phyloP scores from a whole-genome alignment of 1,140 invertebrate genomes.

The Paralvinella palmiformis region DNA sequence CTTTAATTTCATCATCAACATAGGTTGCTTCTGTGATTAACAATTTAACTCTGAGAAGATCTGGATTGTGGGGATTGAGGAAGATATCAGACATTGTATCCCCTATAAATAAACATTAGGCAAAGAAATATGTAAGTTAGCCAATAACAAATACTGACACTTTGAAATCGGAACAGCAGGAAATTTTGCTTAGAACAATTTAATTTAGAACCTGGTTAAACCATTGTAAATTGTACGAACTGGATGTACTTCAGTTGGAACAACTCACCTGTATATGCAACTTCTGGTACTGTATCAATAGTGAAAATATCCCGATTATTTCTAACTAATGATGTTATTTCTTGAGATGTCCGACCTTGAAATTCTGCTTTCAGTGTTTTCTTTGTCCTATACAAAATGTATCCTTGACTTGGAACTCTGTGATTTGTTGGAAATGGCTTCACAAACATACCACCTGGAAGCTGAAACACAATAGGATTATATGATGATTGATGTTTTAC shows the following conservation, averaged over 20 bases:
- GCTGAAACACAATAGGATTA: too few relatives aligned
- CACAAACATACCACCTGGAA: conserved; percentile 24
- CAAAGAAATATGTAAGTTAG: background rate
- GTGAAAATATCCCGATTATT: conserved; percentile 26
- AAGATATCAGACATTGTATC: conserved; percentile 39
- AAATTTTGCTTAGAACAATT: background rate
- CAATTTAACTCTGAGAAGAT: conserved; percentile 36
- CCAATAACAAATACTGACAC: too few relatives aligned
- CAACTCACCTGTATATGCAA: conserved; percentile 34
- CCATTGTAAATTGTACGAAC: background rate
- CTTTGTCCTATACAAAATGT: conserved; percentile 29
- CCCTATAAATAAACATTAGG: conserved; percentile 26
- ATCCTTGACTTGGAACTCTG: conserved; percentile 33
- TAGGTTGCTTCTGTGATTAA: conserved; percentile 38
- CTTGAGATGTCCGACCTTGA: conserved; percentile 15
- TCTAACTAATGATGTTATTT: conserved; percentile 22
- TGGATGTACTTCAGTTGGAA: background rate
- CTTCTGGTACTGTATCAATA: conserved; percentile 24
- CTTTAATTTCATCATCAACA: conserved; percentile 22
- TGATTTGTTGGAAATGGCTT: conserved; percentile 32
- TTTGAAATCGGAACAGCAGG: background rate
- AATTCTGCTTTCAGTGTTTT: conserved; percentile 30
- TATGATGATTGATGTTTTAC: too few relatives aligned
- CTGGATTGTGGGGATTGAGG: conserved; percentile 27
- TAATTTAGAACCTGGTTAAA: background rate